Conservation (phyloP, 2,113 vertebrate genomes). For the Ptilorrhoa leucosticta region DNA sequence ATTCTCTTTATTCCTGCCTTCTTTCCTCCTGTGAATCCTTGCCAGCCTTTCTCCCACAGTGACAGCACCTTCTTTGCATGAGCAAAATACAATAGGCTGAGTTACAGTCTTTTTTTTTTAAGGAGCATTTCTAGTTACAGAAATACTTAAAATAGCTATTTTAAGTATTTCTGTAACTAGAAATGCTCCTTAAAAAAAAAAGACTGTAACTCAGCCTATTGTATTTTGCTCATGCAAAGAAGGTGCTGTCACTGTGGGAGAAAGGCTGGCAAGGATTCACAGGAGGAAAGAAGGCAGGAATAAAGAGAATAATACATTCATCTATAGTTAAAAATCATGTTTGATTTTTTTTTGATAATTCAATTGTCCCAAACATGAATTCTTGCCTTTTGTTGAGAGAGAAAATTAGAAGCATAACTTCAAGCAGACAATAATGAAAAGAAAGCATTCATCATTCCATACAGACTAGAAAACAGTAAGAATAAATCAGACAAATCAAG, state of each 20-base stretch:
- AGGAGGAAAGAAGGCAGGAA: not conserved
- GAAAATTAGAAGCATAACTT: not conserved
- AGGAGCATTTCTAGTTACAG: no score
- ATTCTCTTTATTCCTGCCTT: no score
- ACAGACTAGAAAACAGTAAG: slow-evolving; percentile 1
- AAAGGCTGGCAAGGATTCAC: not conserved
- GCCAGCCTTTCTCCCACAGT: no score
- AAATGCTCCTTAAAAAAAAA: not conserved
- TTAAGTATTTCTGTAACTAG: not conserved
- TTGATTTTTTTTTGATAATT: slow-evolving; percentile 17
- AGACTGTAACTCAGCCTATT: not conserved
- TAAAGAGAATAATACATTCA: not conserved
- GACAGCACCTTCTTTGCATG: no score
- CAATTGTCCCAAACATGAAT: not conserved
- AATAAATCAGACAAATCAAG: slow-evolving; percentile 47
- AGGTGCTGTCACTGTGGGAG: not conserved
- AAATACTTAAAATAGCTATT: not conserved
- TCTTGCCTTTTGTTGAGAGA: not conserved
- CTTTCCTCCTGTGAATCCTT: no score
- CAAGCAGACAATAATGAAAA: slow-evolving; percentile 32
- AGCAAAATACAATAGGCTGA: no score
- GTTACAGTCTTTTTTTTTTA: no score
- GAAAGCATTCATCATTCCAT: slow-evolving; percentile 39
- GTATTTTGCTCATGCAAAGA: not conserved
- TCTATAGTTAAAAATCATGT: not conserved